These are phyloP conservation scores for Thelaira solivaga DNA, from an alignment of 2,888 invertebrate genomes.

Conservation along the genomic window DNA sequence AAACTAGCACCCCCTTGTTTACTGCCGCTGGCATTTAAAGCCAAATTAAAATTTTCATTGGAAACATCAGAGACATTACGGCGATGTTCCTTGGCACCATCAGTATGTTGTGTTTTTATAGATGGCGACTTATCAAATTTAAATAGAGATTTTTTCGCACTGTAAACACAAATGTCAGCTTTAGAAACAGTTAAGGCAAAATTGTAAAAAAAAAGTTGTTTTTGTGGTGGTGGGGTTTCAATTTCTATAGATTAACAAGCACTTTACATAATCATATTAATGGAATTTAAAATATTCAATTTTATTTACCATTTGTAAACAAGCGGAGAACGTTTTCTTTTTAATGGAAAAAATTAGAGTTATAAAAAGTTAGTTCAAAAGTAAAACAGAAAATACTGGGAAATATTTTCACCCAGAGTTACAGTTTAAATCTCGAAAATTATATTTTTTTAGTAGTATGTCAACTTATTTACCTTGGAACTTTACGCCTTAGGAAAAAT, in stretches of 20 bases:
- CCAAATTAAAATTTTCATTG: conserved; percentile 69
- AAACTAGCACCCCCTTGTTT: conserved; percentile 61
- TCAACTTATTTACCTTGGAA: conserved; percentile 71
- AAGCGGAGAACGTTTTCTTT: conserved; percentile 45
- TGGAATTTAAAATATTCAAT: neutral
- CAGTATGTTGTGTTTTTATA: conserved; percentile 34
- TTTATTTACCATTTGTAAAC: conserved; percentile 33
- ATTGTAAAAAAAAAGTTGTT: neutral
- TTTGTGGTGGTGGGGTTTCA: neutral
- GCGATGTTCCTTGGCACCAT: conserved; percentile 71
- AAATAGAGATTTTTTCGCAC: conserved; percentile 81
- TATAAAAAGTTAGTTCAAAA: neutral
- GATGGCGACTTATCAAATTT: conserved; percentile 82
- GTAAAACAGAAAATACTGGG: neutral
- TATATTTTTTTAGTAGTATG: too few relatives aligned
- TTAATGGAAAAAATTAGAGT: neutral
- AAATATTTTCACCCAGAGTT: too few relatives aligned
- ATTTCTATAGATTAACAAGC: neutral
- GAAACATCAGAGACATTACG: conserved; percentile 76
- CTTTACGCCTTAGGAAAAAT: conserved; percentile 75
- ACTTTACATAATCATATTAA: neutral
- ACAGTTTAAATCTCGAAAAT: too few relatives aligned
- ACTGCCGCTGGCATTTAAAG: conserved; percentile 60
- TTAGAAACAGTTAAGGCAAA: neutral
- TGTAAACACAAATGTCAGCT: conserved; percentile 63